Evolutionary conservation across 2,797 vertebrate species (phyloP), one percentile per base, ranked within the genome.

Genomic region (Sarcophilus harrisii): DNA sequence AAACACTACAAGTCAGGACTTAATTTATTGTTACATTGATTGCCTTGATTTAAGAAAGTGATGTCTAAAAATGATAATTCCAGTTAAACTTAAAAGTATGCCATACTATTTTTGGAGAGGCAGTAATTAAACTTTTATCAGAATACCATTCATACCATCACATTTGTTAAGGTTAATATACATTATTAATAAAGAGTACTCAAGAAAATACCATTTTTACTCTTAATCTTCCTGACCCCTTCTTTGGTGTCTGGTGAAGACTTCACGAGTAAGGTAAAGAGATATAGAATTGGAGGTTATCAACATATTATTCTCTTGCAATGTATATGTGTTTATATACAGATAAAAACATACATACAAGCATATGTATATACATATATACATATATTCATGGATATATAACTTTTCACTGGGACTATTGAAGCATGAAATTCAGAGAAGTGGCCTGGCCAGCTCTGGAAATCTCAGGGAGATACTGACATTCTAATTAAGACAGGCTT

Each of bases 401-500:
- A 49, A 38, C 95, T 96, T 97, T 97, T 97, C 81, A 96, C 97
- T 5, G 18, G 95, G 97, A 97, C 93, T 98, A 98, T 98, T 98
- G 96, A 98, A 97, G 96, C 97, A 94, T 96, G 98, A 98, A 98
- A 95, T 94, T 97, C 94, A 96, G 98, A 98, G 97, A 96, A 98
- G 96, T 98, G 97, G 93, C 52, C 97, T 95, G 97, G 91, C 97
- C 96, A 90, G n/a, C 1, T 96, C 96, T 97, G 97, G 95, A 97
- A 96, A 87, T 96, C 92, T 98, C 95, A 97, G 97, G 96, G 95
- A 98, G 98, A 97, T 96, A 91, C 95, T 95, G 97, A 96, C 0
- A 6, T 95, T 93, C 98, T 98, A 97, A 97, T 98, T 98, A 98
- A 94, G 92, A 92, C 62, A 97, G 98, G 96, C 97, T 98, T 98